Evolutionary conservation across 2,113 vertebrate genomes (phyloP), one percentile per base, ranked within the genome.

Genomic region (Zosterops hypoxanthus): DNA sequence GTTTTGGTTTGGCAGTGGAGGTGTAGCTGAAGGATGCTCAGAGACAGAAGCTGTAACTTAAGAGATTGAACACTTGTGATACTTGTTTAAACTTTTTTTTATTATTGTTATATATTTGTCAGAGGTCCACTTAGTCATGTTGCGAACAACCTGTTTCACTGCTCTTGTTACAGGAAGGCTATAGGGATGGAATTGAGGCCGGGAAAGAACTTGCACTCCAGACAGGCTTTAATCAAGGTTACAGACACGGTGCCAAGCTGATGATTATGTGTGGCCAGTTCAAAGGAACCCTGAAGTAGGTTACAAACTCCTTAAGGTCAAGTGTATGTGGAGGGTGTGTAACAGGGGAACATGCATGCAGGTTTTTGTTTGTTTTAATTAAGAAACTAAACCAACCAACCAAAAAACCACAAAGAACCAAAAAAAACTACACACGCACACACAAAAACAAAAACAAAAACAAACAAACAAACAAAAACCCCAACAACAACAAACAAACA

Each of bases 271-370:
- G 98, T 71, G 99, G 99, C 7, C 98, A 98, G 13, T 98, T 99
- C 53, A 98, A 98, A 97, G 99, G 99, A 83, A 98, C 98, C 5
- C 10, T 99, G 31, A 99, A 99, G 99, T 99, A 98, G 91, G 83
- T 96, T 44, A 59, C 36, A 60, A 83, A 82, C 23, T 39, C 73
- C 21, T 93, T 52, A 83, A 36, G 66, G 53, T 68, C 3, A 0
- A 25, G 17, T 78, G 24, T 3, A 0, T 39, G 34, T 77, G 53
- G 31, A 83, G 52, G 15, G 10, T 44, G 10, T 66, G n/a, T 71
- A 59, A 7, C 2, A 63, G 59, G 46, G 46, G 6, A 82, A 19
- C 0, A 1, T 7, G 3, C 18, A 5, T 56, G 31, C n/a, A 79
- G 7, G 10, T 26, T 41, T 36, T 63, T 28, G 12, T 24, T 53